Percentiles rank a stretch among this genome's conserved stretches.
Evolutionary conservation across 2,888 invertebrate genomes (phyloP).

Genomic region (Nemotelus nigrinus): DNA sequence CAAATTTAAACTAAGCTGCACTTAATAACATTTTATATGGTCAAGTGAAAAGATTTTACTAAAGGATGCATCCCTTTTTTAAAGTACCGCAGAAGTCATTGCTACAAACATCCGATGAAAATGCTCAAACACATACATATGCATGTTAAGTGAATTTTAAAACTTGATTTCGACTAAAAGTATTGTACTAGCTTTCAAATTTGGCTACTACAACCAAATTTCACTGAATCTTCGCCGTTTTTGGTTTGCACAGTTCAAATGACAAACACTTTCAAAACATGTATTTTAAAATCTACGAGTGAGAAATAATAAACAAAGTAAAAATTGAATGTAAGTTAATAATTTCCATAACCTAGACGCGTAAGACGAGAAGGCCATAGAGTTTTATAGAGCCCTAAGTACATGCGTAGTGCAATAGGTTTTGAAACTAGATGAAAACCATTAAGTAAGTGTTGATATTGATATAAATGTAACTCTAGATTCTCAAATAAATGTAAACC

Average conservation of each 20-base stretch:
- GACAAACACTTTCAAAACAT: slow-evolving; percentile 6
- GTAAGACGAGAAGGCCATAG: slow-evolving; percentile 12
- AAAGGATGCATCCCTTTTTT: slow-evolving; percentile 18
- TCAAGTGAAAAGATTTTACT: neutral
- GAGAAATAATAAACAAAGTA: slow-evolving; percentile 43
- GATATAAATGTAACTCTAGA: neutral
- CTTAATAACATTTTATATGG: slow-evolving; percentile 36
- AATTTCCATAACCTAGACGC: slow-evolving; percentile 23
- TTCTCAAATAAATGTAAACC: neutral
- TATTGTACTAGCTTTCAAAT: neutral
- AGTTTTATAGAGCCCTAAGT: slow-evolving; percentile 16
- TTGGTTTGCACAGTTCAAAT: neutral
- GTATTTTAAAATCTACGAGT: slow-evolving; percentile 49
- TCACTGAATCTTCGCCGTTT: neutral
- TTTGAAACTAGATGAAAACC: slow-evolving; percentile 2
- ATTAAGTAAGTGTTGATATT: slow-evolving; percentile 8
- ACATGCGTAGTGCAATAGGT: slow-evolving; percentile 22
- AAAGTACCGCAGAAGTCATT: neutral
- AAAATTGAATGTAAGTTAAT: slow-evolving; percentile 50
- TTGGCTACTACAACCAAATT: neutral
- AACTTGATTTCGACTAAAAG: neutral
- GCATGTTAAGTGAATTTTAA: neutral
- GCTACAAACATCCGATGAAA: neutral
- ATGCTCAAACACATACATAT: neutral
- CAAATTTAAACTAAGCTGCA: slow-evolving; percentile 26